Base-by-base conservation (phyloP, 2,113 vertebrate genomes). In the Pristiophorus japonicus region DNA sequence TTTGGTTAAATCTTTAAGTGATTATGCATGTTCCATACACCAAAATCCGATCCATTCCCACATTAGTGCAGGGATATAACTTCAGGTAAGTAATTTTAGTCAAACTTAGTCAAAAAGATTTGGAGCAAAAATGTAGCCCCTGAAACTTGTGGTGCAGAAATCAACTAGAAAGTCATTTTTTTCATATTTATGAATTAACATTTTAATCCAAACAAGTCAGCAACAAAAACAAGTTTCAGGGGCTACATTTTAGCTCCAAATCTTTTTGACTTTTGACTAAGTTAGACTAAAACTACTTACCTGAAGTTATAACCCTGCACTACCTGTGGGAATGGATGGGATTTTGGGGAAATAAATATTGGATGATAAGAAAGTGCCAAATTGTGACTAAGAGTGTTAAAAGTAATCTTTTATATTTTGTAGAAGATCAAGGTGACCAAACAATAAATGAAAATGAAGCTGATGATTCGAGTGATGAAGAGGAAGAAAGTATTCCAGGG, bases 401-500 rank as follows among this genome's bases (percentile, higher is more conserved):
- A 81, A 5, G 18, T 45, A 20, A n/a, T n/a, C n/a, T n/a, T 47
- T 70, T 70, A 70, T 63, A 6, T 70, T 94, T 94, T 94, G 45
- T 70, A 67, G 65, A 94, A 34, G 93, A 30, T 67, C 65, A 94
- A 70, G 38, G 12, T 70, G 42, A 47, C 27, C 42, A 70, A 34
- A 20, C 65, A 3, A 47, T 66, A 0, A 78, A 96, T 12, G 96
- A 97, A 0, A 96, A 96, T 0, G 97, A 97, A 0, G 96, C 96
- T 0, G 96, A 96, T 0, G 97, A 98, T 0, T 98, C 98, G 0
- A 98, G 98, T 0, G 98, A 98, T 0, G 98, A 98, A 0, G 98
- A 99, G 0, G 98, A 99, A 0, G 98, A 98, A 96, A 96, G 96
- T 66, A 78, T 97, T 95, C 98, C 98, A 2, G 99, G 99, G 0